Evolutionary conservation across 35 echinoderm and acorn worm genomes (phyloP).

Genomic region (Anneissia japonica): DNA sequence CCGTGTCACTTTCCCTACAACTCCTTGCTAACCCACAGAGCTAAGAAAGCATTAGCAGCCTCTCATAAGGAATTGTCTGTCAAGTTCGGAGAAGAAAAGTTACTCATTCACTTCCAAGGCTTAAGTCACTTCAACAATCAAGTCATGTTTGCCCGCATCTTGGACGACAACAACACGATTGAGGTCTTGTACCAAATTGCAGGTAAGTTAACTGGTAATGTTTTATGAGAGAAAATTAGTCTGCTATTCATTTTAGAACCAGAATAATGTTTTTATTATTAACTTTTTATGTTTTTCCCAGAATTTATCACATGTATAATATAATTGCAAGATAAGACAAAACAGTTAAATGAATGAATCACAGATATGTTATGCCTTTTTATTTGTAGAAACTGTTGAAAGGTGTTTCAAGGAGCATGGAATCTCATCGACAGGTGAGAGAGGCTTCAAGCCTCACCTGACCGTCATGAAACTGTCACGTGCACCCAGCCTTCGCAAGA

Average conservation of each 20-base stretch:
- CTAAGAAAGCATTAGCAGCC: conserved; percentile 73
- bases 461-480: conserved; percentile 97
- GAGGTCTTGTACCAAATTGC: conserved; percentile 84
- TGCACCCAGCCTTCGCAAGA: conserved; percentile 93
- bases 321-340: too few species aligned
- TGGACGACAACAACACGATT: conserved; percentile 60
- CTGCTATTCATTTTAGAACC: too few species aligned
- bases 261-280: too few species aligned
- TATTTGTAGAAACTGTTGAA: conserved; percentile 71
- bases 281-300: too few species aligned
- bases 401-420: conserved; percentile 71
- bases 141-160: conserved; percentile 98
- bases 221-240: too few species aligned
- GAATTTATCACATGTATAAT: too few species aligned
- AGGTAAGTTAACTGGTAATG: conserved; percentile 57
- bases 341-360: too few species aligned
- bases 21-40: conserved; percentile 48
- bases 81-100: conserved; percentile 50
- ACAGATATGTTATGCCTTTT: too few species aligned
- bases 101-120: conserved; percentile 72
- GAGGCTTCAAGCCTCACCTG: conserved; percentile 89
- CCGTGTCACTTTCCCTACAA: too few species aligned
- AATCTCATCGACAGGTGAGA: conserved; percentile 81
- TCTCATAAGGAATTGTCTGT: conserved; percentile 65
- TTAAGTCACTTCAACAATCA: conserved; percentile 98